Base-by-base conservation (phyloP, 2,797 vertebrate species). In the Trematomus bernacchii region DNA sequence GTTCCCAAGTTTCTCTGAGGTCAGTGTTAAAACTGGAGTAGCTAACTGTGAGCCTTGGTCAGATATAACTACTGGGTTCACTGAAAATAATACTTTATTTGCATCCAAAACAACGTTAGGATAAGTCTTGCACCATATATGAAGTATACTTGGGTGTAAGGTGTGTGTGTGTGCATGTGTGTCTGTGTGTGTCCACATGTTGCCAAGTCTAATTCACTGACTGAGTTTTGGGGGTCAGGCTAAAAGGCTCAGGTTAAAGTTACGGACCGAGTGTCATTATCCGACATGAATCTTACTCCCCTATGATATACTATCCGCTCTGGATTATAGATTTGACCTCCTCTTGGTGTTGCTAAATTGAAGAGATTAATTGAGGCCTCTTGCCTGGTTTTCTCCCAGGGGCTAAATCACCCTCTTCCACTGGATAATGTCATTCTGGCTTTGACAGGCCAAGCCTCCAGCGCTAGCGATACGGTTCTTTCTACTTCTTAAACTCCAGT, bases 261-360 rank as follows among this genome's bases (percentile, higher is more conserved):
- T 83, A 83, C 83, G 77, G 72, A 71, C 42, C 57, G 79, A 85
- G 74, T 77, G 78, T 88, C 71, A 82, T 86, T 87, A 79, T 90
- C 70, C 85, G 81, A 87, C 83, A 79, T 77, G 79, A 82, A 82
- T 72, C 77, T 68, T 66, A 87, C 85, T 82, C 70, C 68, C 62
- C 73, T 80, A 80, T 92, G 90, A 93, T 82, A 89, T 76, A 84
- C 71, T 73, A 92, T 90, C 89, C 66, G 43, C 67, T 89, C 85
- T 88, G 92, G 90, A 89, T 89, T 89, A 87, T 75, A 81, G 76
- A 84, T 87, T 85, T 87, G 76, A 82, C 87, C 75, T 80, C 66
- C 71, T 61, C 54, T 80, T 66, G n/a, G 46, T 81, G 84, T 86
- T 77, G 68, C 81, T 67, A 88, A 86, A 86, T 71, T 84, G 76